These are phyloP conservation scores for Hozukius guyotensis DNA, from an alignment of 2,797 vertebrate genomes.

Conservation along the genomic window DNA sequence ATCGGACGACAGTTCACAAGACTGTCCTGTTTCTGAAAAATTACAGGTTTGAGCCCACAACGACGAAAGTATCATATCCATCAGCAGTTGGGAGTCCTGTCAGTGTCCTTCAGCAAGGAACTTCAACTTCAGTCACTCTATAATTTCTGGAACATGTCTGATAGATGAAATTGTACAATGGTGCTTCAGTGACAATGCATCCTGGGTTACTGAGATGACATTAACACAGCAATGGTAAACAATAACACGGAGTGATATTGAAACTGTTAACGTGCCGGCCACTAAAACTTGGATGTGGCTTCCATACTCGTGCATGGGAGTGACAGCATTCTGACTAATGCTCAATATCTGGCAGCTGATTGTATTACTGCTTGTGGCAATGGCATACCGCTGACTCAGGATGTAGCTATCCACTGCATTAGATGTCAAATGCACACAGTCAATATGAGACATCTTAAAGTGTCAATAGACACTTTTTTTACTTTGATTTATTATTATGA, in stretches of 20 bases:
- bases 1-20: background rate
- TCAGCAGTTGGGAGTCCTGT: background rate
- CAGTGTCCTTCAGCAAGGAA: background rate
- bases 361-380: conserved; percentile 38
- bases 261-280: background rate
- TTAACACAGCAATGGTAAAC: conserved; percentile 3
- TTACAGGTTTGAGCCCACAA: conserved; percentile 7
- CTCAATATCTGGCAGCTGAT: conserved; percentile 2
- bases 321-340: conserved; percentile 55
- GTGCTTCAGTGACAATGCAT: conserved; percentile 4
- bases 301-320: conserved; percentile 42
- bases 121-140: background rate
- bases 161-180: background rate
- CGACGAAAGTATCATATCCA: background rate
- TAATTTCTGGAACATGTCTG: background rate
- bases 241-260: background rate
- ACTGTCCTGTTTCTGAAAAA: background rate
- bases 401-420: background rate
- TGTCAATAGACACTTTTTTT: background rate
- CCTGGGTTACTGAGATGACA: background rate
- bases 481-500: background rate
- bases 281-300: background rate
- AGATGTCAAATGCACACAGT: background rate
- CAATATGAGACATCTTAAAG: background rate
- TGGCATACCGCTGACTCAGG: conserved; percentile 21